phyloP scores from a whole-genome alignment of 30 jellyfish, hydroid and myxozoan species.

The Rhopilema esculentum region DNA sequence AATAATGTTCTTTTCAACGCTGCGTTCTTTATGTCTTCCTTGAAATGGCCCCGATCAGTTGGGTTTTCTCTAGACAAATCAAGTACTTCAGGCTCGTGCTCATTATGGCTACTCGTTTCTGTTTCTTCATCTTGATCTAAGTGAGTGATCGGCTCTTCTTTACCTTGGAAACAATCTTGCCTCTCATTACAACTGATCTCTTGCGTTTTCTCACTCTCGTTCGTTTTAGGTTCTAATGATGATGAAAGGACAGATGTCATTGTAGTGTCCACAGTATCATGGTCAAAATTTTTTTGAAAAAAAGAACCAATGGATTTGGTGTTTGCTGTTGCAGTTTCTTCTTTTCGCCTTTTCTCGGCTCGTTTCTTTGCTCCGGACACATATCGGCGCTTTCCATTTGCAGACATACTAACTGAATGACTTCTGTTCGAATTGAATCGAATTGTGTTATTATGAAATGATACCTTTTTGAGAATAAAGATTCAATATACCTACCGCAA shows the following conservation, averaged over 20 bases:
- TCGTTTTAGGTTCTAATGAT: constrained; percentile 3
- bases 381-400: too few relatives aligned
- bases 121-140: constrained; percentile 19
- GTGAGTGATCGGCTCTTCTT: constrained; percentile 21
- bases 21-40: neutral
- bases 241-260: neutral
- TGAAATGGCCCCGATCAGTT: constrained; percentile 36
- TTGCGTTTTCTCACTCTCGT: constrained; percentile 20
- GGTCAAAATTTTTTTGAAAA: neutral
- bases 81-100: constrained; percentile 22
- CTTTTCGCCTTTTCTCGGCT: too few relatives aligned
- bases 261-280: constrained; percentile 28
- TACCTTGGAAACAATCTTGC: too few relatives aligned
- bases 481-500: too few relatives aligned
- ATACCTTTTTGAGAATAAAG: too few relatives aligned
- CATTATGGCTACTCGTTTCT: constrained; percentile 26
- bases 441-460: too few relatives aligned
- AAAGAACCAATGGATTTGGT: too few relatives aligned
- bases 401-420: too few relatives aligned
- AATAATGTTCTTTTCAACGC: constrained; percentile 5
- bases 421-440: too few relatives aligned
- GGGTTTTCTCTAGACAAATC: constrained; percentile 26
- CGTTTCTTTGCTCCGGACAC: too few relatives aligned
- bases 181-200: constrained; percentile 13
- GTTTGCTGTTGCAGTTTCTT: too few relatives aligned